phyloP scores from a whole-genome alignment of 30 jellyfish, hydroid and myxozoan species.

The Aurelia aurita region DNA sequence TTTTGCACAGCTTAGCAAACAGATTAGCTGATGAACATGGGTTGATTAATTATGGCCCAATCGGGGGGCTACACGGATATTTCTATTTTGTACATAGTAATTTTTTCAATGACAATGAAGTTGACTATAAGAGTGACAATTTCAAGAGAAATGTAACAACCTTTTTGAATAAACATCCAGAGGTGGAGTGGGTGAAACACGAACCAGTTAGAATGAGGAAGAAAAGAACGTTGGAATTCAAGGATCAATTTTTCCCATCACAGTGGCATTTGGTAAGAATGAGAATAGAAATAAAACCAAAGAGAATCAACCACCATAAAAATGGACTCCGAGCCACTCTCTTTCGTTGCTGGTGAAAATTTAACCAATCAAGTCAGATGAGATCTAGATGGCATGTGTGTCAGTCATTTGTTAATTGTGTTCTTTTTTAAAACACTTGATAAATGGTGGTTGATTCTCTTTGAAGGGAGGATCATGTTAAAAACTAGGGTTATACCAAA shows the following conservation, averaged over 20 bases:
- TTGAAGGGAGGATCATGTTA: too few species aligned
- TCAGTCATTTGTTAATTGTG: too few species aligned
- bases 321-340: too few species aligned
- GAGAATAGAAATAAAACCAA: too few species aligned
- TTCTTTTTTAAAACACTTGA: too few species aligned
- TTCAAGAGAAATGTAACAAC: constrained; percentile 47
- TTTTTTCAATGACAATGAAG: constrained; percentile 63
- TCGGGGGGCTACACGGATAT: constrained; percentile 96
- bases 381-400: too few species aligned
- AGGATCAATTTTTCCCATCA: constrained; percentile 98
- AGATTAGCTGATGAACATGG: constrained; percentile 78
- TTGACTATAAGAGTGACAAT: constrained; percentile 1
- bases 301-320: too few species aligned
- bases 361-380: too few species aligned
- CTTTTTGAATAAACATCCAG: constrained; percentile 67
- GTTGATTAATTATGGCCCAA: constrained; percentile 86
- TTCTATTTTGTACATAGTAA: constrained; percentile 82
- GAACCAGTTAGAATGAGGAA: constrained; percentile 78
- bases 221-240: constrained; percentile 89
- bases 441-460: too few species aligned
- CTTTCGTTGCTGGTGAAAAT: too few species aligned
- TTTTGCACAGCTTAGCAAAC: constrained; percentile 40
- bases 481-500: too few species aligned
- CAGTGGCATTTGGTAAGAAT: constrained; percentile 98
- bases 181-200: constrained; percentile 90